Evolutionary conservation across 2,113 vertebrate genomes (phyloP), one percentile per base, ranked within the genome.

Genomic region (Hyperopisus bebe): DNA sequence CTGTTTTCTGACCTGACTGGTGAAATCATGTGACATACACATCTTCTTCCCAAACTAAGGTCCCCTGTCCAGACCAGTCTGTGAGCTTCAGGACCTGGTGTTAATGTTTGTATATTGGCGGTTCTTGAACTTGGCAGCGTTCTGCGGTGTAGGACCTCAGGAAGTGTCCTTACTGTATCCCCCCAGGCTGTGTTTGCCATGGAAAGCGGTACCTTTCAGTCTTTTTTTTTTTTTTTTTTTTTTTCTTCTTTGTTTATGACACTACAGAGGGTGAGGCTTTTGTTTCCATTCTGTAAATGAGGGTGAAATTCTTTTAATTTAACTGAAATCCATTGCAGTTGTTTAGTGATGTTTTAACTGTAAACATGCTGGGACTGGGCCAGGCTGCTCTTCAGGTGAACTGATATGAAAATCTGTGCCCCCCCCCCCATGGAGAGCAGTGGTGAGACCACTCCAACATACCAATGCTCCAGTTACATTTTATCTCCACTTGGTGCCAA

Each of bases 341-440:
- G 44, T 84, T 91, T 92, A 70, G 51, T 92, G 24, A 42, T 89
- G 80, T 93, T 92, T 94, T 93, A 91, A 91, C 90, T 90, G 88
- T 93, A 92, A 91, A 90, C 66, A 91, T 89, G 92, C 92, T 93
- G 94, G 24, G 92, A 93, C 92, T 93, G 93, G 92, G 92, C 94
- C 89, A 90, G 91, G 91, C 86, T 91, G 92, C 91, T 85, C 50
- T 24, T 42, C 17, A 53, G 21, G 44, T 70, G n/a, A 50, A 46
- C 31, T 88, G 66, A 58, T 58, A 5, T 47, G 88, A 50, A 88
- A 83, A 83, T 83, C 42, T 83, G 80, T 6, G 1, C 35, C 62
- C n/a, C 62, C 62, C n/a, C 35, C 35, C 70, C 70, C 31, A 77
- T 42, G 74, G 74, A 80, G 74, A 80, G 35, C 31, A 13, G 35